Percentiles rank a stretch among this genome's conserved stretches.
phyloP scores from a whole-genome alignment of 2,888 invertebrate genomes.

The Polydrusus tereticollis region DNA sequence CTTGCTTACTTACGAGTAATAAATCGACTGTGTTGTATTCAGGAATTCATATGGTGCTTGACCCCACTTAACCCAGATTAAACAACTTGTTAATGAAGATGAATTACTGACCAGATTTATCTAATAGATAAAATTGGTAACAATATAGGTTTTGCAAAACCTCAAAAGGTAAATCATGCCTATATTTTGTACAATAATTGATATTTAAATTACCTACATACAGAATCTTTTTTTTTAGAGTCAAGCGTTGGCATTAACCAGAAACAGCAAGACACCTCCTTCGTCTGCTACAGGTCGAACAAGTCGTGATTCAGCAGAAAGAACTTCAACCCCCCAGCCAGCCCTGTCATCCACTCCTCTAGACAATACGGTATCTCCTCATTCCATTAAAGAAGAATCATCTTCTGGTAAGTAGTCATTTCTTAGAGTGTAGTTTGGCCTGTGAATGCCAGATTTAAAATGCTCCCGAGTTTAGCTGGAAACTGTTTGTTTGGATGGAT shows the following conservation, averaged over 20 bases:
- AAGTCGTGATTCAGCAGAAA: slow-evolving; percentile 70
- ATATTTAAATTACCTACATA: too few relatives aligned
- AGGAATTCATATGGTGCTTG: slow-evolving; percentile 80
- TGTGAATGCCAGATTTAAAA: background rate
- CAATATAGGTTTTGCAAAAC: slow-evolving; percentile 1
- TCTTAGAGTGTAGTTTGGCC: background rate
- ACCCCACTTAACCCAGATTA: slow-evolving; percentile 83
- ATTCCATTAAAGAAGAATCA: slow-evolving; percentile 75
- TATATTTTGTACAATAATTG: too few relatives aligned
- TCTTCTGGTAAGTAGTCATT: slow-evolving; percentile 39
- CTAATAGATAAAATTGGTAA: slow-evolving; percentile 10
- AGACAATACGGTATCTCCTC: slow-evolving; percentile 69
- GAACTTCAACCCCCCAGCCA: slow-evolving; percentile 66
- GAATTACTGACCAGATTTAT: slow-evolving; percentile 21
- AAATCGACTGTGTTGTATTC: slow-evolving; percentile 41
- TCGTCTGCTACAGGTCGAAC: slow-evolving; percentile 62
- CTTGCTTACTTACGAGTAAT: background rate
- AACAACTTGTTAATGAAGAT: slow-evolving; percentile 63
- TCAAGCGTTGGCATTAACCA: slow-evolving; percentile 77
- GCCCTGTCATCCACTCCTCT: slow-evolving; percentile 67
- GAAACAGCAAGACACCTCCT: slow-evolving; percentile 67
- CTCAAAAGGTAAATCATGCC: too few relatives aligned
- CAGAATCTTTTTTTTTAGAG: slow-evolving; percentile 72
- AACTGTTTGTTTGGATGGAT: slow-evolving; percentile 3
- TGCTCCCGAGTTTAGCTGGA: background rate